Conservation (phyloP, 1,140 invertebrate genomes). For the Asobara japonica region DNA sequence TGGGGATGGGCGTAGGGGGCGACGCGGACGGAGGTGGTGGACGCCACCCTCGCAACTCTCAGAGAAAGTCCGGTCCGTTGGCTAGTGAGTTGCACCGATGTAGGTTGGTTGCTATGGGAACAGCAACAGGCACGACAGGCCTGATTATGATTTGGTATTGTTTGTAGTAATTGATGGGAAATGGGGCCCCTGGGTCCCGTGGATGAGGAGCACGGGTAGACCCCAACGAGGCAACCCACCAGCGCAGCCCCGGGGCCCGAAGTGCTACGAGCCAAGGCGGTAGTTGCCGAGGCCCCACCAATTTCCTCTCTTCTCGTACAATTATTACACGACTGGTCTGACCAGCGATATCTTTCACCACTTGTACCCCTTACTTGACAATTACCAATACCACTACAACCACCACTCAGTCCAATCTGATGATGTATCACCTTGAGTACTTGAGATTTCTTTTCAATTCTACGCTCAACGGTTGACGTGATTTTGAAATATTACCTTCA, state of each 20-base stretch:
- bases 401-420: neutral
- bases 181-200: conserved; percentile 68
- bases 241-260: conserved; percentile 63
- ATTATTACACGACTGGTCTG: conserved; percentile 58
- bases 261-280: conserved; percentile 61
- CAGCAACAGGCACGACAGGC: conserved; percentile 61
- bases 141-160: conserved; percentile 40
- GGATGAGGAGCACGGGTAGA: conserved; percentile 66
- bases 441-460: neutral
- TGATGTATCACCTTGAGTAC: conserved; percentile 8
- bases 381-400: neutral
- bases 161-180: conserved; percentile 51
- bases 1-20: conserved; percentile 66
- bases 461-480: conserved; percentile 4
- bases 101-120: conserved; percentile 50
- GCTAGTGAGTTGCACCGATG: conserved; percentile 61
- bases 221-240: conserved; percentile 69
- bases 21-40: conserved; percentile 67
- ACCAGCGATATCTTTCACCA: conserved; percentile 37
- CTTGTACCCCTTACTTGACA: neutral
- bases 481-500: neutral
- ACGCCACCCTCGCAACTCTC: conserved; percentile 68
- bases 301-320: conserved; percentile 55
- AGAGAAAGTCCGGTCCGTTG: conserved; percentile 64
- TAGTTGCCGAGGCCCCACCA: conserved; percentile 60